Evolutionary conservation across 2,888 invertebrate genomes (phyloP), one percentile per base, ranked within the genome.

Genomic region (Brenthis ino): DNA sequence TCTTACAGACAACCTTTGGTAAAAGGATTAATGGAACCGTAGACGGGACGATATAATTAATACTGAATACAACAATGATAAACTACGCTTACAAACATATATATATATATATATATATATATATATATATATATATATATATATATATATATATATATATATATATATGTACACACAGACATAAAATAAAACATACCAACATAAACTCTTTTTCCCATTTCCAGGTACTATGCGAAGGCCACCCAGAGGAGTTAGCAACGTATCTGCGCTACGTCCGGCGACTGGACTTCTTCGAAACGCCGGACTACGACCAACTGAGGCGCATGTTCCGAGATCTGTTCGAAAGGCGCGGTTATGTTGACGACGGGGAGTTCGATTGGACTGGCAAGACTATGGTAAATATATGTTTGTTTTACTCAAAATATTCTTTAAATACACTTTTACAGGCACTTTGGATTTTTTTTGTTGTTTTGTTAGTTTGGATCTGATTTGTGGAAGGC

Each of bases 231-330:
- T 97, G 97, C 92, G 96, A 97, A 81, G 96, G 96, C 72, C 96
- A 97, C 94, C 95, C 97, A 83, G 99, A 99, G 90, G 99, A 99
- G 94, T 96, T 99, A 95, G 98, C 99, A 76, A 98, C 98, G 86
- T 99, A 99, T 93, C 95, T 99, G 80, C 96, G 99, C 84, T 99
- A 99, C 94, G 99, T 99, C 73, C 95, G 97, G 80, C 96, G 98
- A 87, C 94, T 99, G 90, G 99, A 99, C 94, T 99, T 99, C 95
- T 99, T 99, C 94, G 99, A 99, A 94, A 98, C 98, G 78, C 99
- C 99, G 71, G 99, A 99, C 94, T 99, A 99, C 94, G 99, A 99
- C 93, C 99, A 99, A 94, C 95, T 99, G 91, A 95, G 98, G 84
- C 97, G 97, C 90, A 95, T 99, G 92, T 99, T 99, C 94, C 96